Evolutionary conservation across 2,113 vertebrate genomes (phyloP), one percentile per base, ranked within the genome.

Genomic region (Pterocles gutturalis): DNA sequence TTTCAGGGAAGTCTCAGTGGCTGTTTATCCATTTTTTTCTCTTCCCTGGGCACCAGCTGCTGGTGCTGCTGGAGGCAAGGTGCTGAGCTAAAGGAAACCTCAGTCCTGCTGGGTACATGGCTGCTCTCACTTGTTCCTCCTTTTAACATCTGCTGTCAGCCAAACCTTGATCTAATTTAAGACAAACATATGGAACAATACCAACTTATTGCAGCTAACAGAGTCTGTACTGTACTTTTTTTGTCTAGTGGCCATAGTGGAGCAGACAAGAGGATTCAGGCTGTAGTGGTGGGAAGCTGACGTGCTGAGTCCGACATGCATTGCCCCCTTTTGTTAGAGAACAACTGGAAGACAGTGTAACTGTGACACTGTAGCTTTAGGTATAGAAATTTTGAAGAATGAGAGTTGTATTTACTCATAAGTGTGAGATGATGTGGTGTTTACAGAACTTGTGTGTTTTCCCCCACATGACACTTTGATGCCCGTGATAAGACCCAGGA

Each of bases 301-400:
- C 48, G 22, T 5, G 22, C 19, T 1, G 0, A 64, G 36, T 13
- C 24, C 1, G 3, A 41, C 38, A 22, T 2, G 2, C 4, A 0
- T 16, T 19, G 51, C 20, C 48, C 78, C 53, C n/a, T 61, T 57
- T 12, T 6, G 24, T 7, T 36, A 69, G 45, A 22, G 16, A 60
- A 25, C 15, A 38, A 53, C 60, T 62, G 33, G 46, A 88, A 88
- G 0, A 4, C 0, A 0, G 15, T 9, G 5, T 22, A 60, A 46
- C 22, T 26, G 15, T 26, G 8, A 28, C 51, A 53, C 14, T 22
- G 33, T 3, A 61, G 67, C 13, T 61, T 53, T 41, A 1, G 0
- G 10, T 26, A 76, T 26, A 29, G 17, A 91, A 73, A 49, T 58
- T 36, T 5, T 34, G 43, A 84, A 62, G 33, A 64, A 53, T 10